phyloP scores from a whole-genome alignment of 2,888 invertebrate genomes.

The Pasiphila rectangulata region DNA sequence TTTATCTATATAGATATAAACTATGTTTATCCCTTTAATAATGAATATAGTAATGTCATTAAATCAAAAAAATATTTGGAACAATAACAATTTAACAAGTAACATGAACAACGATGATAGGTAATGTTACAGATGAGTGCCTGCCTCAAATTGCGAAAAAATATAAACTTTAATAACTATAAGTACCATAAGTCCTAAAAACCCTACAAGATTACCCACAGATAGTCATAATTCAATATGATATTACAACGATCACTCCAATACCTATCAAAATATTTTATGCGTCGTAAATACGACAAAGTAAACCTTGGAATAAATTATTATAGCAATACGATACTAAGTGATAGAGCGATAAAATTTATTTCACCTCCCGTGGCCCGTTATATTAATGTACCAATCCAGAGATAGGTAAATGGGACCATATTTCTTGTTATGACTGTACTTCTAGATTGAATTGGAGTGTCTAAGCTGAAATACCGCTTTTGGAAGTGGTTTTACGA shows the following conservation, averaged over 20 bases:
- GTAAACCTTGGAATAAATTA: constrained; percentile 70
- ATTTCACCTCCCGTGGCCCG: constrained; percentile 28
- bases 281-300: constrained; percentile 66
- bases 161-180: too few species aligned
- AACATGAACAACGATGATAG: too few species aligned
- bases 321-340: constrained; percentile 65
- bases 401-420: constrained; percentile 4
- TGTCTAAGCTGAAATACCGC: neutral
- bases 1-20: too few species aligned
- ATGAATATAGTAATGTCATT: too few species aligned
- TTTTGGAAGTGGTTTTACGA: neutral
- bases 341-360: constrained; percentile 71
- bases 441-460: neutral
- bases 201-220: constrained; percentile 11
- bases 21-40: too few species aligned
- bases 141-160: too few species aligned
- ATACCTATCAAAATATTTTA: constrained; percentile 31
- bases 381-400: constrained; percentile 28
- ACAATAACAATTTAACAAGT: too few species aligned
- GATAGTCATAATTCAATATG: constrained; percentile 16
- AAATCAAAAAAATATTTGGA: too few species aligned
- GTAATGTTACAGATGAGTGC: too few species aligned
- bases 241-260: constrained; percentile 27
- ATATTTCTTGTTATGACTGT: constrained; percentile 4
- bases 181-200: too few species aligned